These are phyloP conservation scores for Bellardia pandia DNA, from an alignment of 2,888 invertebrate genomes.

Conservation along the genomic window DNA sequence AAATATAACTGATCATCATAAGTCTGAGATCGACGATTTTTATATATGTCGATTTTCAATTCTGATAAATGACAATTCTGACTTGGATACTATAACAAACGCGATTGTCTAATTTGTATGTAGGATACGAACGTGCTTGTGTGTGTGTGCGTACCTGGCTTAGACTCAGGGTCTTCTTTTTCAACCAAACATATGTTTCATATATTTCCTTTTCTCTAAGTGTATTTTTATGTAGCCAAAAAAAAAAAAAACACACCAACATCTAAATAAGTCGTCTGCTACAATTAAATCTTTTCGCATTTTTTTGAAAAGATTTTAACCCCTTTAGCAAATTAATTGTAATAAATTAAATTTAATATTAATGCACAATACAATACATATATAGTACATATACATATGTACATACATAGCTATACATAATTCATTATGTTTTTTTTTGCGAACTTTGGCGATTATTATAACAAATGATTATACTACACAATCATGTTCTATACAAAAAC, in stretches of 20 bases:
- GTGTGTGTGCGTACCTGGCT: too few relatives aligned
- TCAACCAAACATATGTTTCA: too few relatives aligned
- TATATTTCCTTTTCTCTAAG: constrained; percentile 15
- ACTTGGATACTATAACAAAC: too few relatives aligned
- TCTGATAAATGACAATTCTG: too few relatives aligned
- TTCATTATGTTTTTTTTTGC: not conserved
- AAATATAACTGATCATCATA: too few relatives aligned
- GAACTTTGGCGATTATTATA: constrained; percentile 25
- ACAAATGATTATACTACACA: constrained; percentile 3
- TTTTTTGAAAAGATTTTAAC: constrained; percentile 30
- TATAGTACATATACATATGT: not conserved
- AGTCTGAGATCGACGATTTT: too few relatives aligned
- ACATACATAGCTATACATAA: not conserved
- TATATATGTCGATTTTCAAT: too few relatives aligned
- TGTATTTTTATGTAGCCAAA: constrained; percentile 1
- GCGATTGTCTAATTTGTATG: too few relatives aligned
- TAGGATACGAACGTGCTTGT: too few relatives aligned
- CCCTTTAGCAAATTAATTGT: constrained; percentile 50
- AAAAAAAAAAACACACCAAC: not conserved
- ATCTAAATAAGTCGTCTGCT: not conserved
- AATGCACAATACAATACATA: not conserved
- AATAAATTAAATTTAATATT: constrained; percentile 32
- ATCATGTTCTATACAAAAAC: not conserved
- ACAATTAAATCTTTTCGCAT: constrained; percentile 32
- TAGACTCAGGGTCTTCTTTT: too few relatives aligned